Conservation (phyloP, 2,113 vertebrate genomes). For the Otolemur garnettii region DNA sequence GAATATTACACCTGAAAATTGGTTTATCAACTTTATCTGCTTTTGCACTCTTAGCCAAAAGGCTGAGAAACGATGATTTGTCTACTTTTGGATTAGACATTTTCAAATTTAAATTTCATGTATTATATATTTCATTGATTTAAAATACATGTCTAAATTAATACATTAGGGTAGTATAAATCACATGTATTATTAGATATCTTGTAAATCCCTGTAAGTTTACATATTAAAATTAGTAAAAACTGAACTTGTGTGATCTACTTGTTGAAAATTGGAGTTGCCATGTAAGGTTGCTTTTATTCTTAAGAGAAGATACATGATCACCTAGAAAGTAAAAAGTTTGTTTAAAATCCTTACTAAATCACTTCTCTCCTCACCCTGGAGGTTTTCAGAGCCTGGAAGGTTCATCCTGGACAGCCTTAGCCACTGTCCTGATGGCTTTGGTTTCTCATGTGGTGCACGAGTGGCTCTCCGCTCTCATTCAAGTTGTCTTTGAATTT, state of each 20-base stretch:
- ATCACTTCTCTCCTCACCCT: not conserved
- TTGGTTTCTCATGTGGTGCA: not conserved
- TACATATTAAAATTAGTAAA: not conserved
- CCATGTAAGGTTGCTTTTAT: not conserved
- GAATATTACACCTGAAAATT: not conserved
- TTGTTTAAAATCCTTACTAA: not conserved
- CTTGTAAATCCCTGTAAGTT: constrained; percentile 17
- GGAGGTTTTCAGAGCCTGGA: not conserved
- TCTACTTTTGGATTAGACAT: not conserved
- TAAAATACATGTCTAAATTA: not conserved
- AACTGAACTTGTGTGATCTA: not conserved
- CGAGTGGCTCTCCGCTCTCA: not conserved
- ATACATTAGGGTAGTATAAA: not conserved
- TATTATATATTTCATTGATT: not conserved
- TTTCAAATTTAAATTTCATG: constrained; percentile 15
- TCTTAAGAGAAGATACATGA: not conserved
- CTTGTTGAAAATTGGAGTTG: not conserved
- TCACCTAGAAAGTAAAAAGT: not conserved
- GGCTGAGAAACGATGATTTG: not conserved
- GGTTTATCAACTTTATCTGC: not conserved
- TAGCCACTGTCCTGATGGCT: no score
- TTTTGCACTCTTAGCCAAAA: not conserved
- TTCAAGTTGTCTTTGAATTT: not conserved
- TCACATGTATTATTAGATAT: not conserved
- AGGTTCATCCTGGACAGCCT: not conserved